Evolutionary conservation across 1,140 invertebrate genomes (phyloP), one percentile per base, ranked within the genome.

Genomic region (Mya arenaria): DNA sequence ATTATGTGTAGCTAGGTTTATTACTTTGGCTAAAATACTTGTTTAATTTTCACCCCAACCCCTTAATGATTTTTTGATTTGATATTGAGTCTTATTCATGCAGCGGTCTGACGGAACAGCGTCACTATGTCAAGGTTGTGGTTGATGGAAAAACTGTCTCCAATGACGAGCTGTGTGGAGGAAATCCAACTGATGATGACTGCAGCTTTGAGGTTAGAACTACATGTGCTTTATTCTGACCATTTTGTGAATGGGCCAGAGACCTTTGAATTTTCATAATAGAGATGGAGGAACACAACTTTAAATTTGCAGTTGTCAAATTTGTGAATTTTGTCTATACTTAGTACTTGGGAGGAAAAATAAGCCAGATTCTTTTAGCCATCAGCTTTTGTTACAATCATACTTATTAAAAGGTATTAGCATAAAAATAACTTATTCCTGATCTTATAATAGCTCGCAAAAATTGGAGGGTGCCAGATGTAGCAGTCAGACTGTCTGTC

Each of bases 121-220:
- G 55, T 4, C 30, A 78, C 44, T 78, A 66, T 48, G 62, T 78
- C 1, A 48, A 52, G 41, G 74, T 78, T 5, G 62, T 55, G 19
- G 74, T 78, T 5, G 74, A 78, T 48, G 74, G 74, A 13, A 32
- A n/a, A 5, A 32, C 0, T 0, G 34, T 78, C 28, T 19, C 32
- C 0, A 44, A 78, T 13, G 37, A 19, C 30, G 30, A 23, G 0
- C 37, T 78, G 10, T 78, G 74, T 78, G 30, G 30, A 36, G 62
- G 62, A 30, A 48, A 78, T 25, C 60, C 60, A 1, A 48, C 13
- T 15, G 52, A 39, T 39, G 5, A 17, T 10, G 17, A 66, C 39
- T 78, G 74, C 34, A 32, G 25, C 37, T 55, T 48, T 30, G 55
- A 78, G 60, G 74, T 78, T 55, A 28, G 36, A 5, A 68, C 32